These are phyloP conservation scores for Globodera rostochiensis DNA, from an alignment of 1,140 invertebrate genomes.

Conservation along the genomic window DNA sequence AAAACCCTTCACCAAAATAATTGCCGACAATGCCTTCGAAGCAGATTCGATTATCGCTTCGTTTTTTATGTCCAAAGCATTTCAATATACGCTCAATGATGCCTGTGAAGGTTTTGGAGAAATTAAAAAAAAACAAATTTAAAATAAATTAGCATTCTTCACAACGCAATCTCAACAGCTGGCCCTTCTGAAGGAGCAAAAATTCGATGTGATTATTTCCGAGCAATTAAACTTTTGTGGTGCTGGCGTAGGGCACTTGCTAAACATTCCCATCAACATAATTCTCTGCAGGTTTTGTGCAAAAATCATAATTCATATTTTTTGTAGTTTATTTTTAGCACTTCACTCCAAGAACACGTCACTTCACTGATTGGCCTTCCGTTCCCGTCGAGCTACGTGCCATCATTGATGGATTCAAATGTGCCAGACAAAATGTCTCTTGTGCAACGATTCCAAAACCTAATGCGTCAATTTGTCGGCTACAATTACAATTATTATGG, in stretches of 20 bases:
- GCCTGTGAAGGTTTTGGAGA: constrained; percentile 20
- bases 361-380: constrained; percentile 33
- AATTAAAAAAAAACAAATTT: constrained; percentile 3
- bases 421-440: constrained; percentile 39
- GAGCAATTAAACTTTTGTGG: constrained; percentile 47
- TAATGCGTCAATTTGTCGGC: constrained; percentile 3
- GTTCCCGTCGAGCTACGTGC: constrained; percentile 43
- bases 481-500: neutral
- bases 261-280: constrained; percentile 29
- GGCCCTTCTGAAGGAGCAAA: constrained; percentile 29
- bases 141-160: constrained; percentile 21
- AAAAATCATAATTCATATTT: too few relatives aligned
- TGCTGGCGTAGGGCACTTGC: constrained; percentile 22
- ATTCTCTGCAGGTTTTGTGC: constrained; percentile 15
- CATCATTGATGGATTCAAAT: constrained; percentile 29
- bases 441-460: constrained; percentile 31
- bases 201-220: constrained; percentile 37
- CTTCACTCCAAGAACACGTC: constrained; percentile 36
- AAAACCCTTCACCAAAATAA: neutral
- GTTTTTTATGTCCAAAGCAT: neutral
- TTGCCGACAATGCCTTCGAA: constrained; percentile 8
- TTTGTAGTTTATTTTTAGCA: constrained; percentile 24
- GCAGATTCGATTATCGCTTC: neutral
- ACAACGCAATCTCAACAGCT: constrained; percentile 22
- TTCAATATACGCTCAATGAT: neutral